phyloP scores from a whole-genome alignment of 2,888 invertebrate genomes.

The Diploptera punctata region DNA sequence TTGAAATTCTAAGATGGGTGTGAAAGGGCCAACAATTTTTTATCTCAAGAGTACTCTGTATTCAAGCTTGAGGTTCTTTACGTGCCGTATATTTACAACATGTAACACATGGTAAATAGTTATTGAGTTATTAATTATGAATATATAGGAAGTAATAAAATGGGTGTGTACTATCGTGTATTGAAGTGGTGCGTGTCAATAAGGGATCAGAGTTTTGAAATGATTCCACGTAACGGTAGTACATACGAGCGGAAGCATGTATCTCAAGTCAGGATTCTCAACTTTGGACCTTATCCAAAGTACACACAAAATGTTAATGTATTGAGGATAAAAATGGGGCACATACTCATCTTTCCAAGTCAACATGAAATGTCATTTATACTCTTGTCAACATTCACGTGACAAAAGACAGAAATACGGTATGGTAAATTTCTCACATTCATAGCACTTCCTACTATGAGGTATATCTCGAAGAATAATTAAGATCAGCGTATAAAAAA shows the following conservation, averaged over 20 bases:
- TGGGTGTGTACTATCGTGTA: too few relatives aligned
- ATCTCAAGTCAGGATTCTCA: background rate
- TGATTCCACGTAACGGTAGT: too few relatives aligned
- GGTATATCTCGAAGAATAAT: background rate
- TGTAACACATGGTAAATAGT: too few relatives aligned
- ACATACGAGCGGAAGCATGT: background rate
- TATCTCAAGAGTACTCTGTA: too few relatives aligned
- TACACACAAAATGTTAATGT: background rate
- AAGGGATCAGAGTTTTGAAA: too few relatives aligned
- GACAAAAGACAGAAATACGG: background rate
- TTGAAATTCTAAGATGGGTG: too few relatives aligned
- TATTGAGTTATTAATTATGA: too few relatives aligned
- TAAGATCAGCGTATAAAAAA: background rate
- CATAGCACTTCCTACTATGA: background rate
- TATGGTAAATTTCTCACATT: background rate
- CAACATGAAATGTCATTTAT: background rate
- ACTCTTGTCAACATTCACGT: background rate
- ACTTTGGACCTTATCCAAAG: background rate
- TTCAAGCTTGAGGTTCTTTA: too few relatives aligned
- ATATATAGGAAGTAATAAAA: too few relatives aligned
- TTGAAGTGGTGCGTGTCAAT: too few relatives aligned
- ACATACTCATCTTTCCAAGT: background rate
- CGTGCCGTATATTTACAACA: too few relatives aligned
- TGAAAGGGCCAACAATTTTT: too few relatives aligned
- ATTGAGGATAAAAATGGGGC: background rate